These are phyloP conservation scores for Drosophila mimica DNA, from an alignment of 2,888 invertebrate genomes.

Conservation along the genomic window DNA sequence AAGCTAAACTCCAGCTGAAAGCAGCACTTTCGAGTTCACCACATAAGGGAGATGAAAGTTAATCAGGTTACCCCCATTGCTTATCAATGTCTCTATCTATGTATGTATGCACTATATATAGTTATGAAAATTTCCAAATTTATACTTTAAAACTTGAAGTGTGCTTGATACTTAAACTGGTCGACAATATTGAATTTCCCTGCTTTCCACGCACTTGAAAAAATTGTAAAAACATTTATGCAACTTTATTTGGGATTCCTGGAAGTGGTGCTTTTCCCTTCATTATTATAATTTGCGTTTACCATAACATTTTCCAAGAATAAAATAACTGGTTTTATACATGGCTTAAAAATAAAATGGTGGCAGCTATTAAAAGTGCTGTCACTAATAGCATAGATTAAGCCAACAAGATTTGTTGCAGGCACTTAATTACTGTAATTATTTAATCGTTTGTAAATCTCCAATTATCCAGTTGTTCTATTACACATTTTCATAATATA, in stretches of 20 bases:
- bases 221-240: not conserved
- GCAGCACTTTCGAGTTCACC: not conserved
- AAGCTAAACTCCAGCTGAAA: conserved; percentile 5
- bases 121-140: not conserved
- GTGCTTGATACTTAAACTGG: not conserved
- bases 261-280: not conserved
- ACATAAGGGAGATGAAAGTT: conserved; percentile 2
- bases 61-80: conserved; percentile 1
- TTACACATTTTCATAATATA: conserved; percentile 1
- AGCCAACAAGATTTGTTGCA: not conserved
- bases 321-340: not conserved
- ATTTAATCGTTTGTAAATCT: not conserved
- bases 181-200: not conserved
- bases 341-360: not conserved
- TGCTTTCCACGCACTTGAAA: not conserved
- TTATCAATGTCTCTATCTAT: not conserved
- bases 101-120: not conserved
- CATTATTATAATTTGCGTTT: not conserved
- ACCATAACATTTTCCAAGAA: not conserved
- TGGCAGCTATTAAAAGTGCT: not conserved
- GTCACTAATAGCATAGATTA: not conserved
- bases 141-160: not conserved
- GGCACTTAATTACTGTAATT: not conserved
- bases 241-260: not conserved
- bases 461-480: not conserved